A percentile compares a stretch with the other conserved stretches of the same genome.
These are phyloP conservation scores for Liparis tanakae DNA, from an alignment of 2,797 vertebrate species.

Conservation along the genomic window DNA sequence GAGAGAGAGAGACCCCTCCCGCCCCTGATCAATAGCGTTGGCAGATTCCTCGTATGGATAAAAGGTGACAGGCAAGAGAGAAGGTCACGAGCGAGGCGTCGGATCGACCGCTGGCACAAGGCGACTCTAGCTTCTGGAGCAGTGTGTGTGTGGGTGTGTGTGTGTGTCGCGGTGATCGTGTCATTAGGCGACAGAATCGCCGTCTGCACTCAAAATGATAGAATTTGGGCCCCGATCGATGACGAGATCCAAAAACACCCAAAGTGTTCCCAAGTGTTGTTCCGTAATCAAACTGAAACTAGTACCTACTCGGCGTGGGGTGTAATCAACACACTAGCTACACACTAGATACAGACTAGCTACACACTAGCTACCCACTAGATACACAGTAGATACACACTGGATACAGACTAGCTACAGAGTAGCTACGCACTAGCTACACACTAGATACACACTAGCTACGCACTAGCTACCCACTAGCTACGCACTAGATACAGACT, in stretches of 20 bases:
- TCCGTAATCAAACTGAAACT: too few relatives aligned
- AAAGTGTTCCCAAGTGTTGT: conserved; percentile 18
- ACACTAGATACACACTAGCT: too few relatives aligned
- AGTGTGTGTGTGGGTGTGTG: neutral
- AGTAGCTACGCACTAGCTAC: too few relatives aligned
- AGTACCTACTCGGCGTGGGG: too few relatives aligned
- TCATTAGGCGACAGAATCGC: neutral
- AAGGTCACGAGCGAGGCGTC: conserved; percentile 46
- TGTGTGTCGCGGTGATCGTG: neutral
- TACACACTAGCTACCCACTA: too few relatives aligned
- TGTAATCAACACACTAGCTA: too few relatives aligned
- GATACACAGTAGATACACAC: too few relatives aligned
- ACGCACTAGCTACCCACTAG: too few relatives aligned
- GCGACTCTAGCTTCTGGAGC: conserved; percentile 32
- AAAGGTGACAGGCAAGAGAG: conserved; percentile 60
- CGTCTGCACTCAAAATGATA: conserved; percentile 13
- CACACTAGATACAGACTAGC: too few relatives aligned
- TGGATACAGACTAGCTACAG: too few relatives aligned
- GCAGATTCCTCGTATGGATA: conserved; percentile 60
- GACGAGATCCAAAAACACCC: neutral
- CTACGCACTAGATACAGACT: too few relatives aligned
- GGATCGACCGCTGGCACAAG: conserved; percentile 59
- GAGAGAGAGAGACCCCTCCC: conserved; percentile 24
- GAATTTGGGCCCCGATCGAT: conserved; percentile 26
- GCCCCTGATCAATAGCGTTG: conserved; percentile 67